Percentiles rank a stretch among this genome's conserved stretches.
Conservation (phyloP, 1,140 invertebrate species). For the Choristoneura fumiferana region DNA sequence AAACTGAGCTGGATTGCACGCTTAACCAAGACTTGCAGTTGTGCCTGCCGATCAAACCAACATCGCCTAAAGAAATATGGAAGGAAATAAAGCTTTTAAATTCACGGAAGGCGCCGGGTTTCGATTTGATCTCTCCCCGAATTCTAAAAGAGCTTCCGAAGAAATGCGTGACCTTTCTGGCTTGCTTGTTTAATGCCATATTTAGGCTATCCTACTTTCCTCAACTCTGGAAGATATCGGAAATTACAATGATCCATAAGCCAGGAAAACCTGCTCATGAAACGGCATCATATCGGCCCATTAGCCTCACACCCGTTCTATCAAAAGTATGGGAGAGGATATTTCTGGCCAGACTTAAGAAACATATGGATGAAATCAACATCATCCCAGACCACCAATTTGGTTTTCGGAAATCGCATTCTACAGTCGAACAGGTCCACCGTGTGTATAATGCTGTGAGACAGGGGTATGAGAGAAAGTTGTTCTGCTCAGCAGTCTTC, state of each 20-base stretch:
- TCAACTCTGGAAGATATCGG: slow-evolving; percentile 16
- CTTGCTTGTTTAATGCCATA: slow-evolving; percentile 16
- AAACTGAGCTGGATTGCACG: neutral
- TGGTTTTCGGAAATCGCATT: neutral
- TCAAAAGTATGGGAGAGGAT: slow-evolving; percentile 14
- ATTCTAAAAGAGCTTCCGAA: slow-evolving; percentile 2
- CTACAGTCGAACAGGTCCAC: neutral
- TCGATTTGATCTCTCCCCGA: slow-evolving; percentile 11
- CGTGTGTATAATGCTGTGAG: neutral
- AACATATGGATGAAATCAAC: neutral
- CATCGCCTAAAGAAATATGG: slow-evolving; percentile 6
- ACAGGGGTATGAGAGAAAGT: neutral
- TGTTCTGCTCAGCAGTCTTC: neutral
- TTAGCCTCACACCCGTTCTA: no score
- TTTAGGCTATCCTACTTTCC: slow-evolving; percentile 11
- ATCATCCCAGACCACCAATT: neutral
- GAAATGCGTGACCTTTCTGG: slow-evolving; percentile 1
- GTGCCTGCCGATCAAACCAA: slow-evolving; percentile 2
- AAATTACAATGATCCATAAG: slow-evolving; percentile 28
- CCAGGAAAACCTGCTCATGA: neutral
- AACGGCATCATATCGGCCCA: neutral
- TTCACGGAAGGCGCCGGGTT: slow-evolving; percentile 18
- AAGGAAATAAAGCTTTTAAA: neutral
- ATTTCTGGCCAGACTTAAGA: neutral
- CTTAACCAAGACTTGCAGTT: slow-evolving; percentile 10